phyloP scores from a whole-genome alignment of 2,113 vertebrate genomes.

The Scomber colias region DNA sequence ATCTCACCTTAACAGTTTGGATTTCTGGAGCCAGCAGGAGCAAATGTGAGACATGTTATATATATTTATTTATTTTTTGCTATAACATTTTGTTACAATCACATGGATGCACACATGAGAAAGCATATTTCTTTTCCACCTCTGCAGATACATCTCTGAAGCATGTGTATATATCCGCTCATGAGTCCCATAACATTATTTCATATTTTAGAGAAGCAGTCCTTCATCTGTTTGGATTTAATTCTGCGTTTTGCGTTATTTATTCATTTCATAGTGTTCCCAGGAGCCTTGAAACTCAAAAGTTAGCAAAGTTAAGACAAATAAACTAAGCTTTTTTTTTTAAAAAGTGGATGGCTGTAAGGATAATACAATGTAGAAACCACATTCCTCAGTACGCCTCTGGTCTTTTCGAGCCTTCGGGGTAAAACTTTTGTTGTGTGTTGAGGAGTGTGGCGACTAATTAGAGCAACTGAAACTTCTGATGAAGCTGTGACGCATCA shows the following conservation, averaged over 20 bases:
- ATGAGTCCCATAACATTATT: background rate
- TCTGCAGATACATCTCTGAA: conserved; percentile 16
- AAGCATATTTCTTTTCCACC: background rate
- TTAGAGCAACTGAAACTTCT: background rate
- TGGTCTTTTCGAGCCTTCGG: background rate
- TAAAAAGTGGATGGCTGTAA: background rate
- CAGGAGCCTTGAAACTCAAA: background rate
- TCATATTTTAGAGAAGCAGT: background rate
- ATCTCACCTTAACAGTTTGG: conserved; percentile 42
- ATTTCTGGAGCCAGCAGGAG: conserved; percentile 28
- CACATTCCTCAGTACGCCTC: background rate
- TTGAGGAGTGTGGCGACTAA: background rate
- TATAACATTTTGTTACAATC: conserved; percentile 3
- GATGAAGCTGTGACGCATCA: background rate
- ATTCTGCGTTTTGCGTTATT: background rate
- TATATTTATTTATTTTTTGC: background rate
- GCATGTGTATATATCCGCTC: fast-evolving
- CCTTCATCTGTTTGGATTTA: background rate
- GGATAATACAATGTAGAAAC: background rate
- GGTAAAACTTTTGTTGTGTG: background rate
- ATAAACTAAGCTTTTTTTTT: background rate
- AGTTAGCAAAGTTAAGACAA: background rate
- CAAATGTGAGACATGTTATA: conserved; percentile 17
- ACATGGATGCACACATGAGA: conserved; percentile 1
- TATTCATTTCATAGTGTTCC: background rate